Conservation (phyloP, 2,797 vertebrate species). For the Arctocebus calabarensis region DNA sequence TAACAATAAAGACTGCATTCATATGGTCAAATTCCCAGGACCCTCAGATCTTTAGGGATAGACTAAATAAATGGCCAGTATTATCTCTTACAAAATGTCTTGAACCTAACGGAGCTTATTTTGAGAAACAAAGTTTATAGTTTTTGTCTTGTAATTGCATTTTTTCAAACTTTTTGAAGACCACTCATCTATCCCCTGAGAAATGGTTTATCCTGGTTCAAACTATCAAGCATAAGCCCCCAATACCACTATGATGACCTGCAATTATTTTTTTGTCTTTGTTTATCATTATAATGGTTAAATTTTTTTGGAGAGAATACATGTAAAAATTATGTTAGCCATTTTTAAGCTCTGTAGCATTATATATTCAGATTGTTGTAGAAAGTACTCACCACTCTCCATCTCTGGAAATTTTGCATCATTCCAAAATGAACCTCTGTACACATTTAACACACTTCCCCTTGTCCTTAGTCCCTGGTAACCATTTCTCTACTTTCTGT, state of each 20-base stretch:
- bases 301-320: neutral
- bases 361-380: neutral
- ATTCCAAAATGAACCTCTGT: neutral
- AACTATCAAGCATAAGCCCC: neutral
- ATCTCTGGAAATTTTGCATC: neutral
- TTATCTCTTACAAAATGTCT: neutral
- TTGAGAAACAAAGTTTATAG: neutral
- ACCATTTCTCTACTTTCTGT: neutral
- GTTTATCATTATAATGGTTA: neutral
- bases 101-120: neutral
- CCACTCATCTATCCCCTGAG: neutral
- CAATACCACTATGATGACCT: neutral
- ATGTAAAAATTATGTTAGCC: neutral
- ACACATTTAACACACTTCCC: neutral
- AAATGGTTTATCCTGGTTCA: neutral
- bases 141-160: neutral
- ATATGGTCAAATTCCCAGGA: neutral
- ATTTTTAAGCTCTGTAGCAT: neutral
- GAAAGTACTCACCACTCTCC: neutral
- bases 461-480: neutral
- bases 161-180: neutral
- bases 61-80: neutral
- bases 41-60: neutral
- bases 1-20: neutral
- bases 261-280: neutral